phyloP scores from a whole-genome alignment of 2,888 invertebrate genomes.

The Coenonympha arcania region DNA sequence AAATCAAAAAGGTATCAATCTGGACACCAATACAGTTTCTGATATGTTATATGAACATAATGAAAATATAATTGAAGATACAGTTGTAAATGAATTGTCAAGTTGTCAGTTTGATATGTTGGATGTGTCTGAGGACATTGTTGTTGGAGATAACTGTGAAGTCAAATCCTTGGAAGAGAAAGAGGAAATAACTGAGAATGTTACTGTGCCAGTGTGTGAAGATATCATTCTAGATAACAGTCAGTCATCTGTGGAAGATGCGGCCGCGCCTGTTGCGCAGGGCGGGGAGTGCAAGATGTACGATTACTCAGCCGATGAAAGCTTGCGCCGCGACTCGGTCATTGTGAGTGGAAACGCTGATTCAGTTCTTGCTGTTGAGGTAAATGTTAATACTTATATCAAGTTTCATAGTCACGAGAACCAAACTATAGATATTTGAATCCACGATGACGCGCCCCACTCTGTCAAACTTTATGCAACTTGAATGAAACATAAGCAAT shows the following conservation, averaged over 20 bases:
- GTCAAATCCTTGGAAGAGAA: conserved; percentile 45
- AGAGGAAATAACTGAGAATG: conserved; percentile 32
- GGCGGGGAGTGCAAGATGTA: conserved; percentile 54
- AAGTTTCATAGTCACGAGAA: no score
- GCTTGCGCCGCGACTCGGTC: conserved; percentile 49
- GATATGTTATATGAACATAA: conserved; percentile 1
- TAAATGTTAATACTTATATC: conserved; percentile 36
- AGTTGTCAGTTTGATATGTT: conserved; percentile 66
- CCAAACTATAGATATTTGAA: no score
- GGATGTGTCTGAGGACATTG: conserved; percentile 66
- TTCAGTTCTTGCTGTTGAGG: conserved; percentile 66
- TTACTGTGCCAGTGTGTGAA: conserved; percentile 40
- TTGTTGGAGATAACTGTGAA: conserved; percentile 56
- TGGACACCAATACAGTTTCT: conserved; percentile 13
- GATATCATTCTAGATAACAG: conserved; percentile 64
- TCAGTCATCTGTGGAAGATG: conserved; percentile 47
- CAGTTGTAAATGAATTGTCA: conserved; percentile 46
- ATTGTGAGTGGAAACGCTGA: conserved; percentile 59
- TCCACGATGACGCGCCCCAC: no score
- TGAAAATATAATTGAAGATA: conserved; percentile 29
- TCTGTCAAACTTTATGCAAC: no score
- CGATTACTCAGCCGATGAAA: conserved; percentile 61
- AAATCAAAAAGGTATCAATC: conserved; percentile 8
- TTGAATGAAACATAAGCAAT: no score
- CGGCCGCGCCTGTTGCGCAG: conserved; percentile 20